Base-by-base conservation (phyloP, 2,888 invertebrate species). In the Rambutsinella grinnellia region DNA sequence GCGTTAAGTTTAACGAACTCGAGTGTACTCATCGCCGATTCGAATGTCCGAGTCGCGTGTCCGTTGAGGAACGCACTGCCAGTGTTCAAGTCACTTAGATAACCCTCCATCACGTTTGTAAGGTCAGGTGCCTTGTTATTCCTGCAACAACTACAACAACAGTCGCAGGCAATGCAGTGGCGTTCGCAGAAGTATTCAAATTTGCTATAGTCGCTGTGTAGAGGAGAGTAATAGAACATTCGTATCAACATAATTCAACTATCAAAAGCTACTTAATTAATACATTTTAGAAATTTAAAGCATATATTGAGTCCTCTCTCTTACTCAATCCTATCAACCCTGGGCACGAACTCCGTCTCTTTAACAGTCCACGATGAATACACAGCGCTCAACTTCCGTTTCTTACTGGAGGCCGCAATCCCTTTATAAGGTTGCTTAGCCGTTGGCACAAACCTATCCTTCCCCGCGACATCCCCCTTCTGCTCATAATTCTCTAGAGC, bases 401-500 rank as follows among this genome's bases (percentile, higher is more conserved):
- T 72, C 61, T 61, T 74, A 5, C 36, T 36, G 3, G 66, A 23
- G 5, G 17, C 51, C 19, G 47, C 23, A 2, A 66, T 26, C 1
- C 58, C 72, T 51, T 49, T 49, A 24, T 53, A 72, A n/a, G 72
- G 51, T 24, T 28, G 8, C 28, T 65, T 65, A 6, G 65, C 49
- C 0, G 23, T 2, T 10, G 72, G 72, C 0, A 74, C 74, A 28
- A 74, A 53, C 5, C 74, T 60, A n/a, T 61, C 74, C 36, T 74
- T 74, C 1, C 74, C 74, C 6, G 74, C 74, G 5, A 74, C 74
- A 56, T 74, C 74, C 8, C 74, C 74, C 17, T 66, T 66, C 49
- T 61, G 24, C 19, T 60, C 46, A 26, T 74, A 74, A 17, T 72
- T 57, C 15, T 61, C 3, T 17, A 49, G 17, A 53, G 24, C 63